A percentile compares a stretch with the other conserved stretches of the same genome.
phyloP scores from a whole-genome alignment of 1,140 invertebrate species.

The Drosophila dunni region DNA sequence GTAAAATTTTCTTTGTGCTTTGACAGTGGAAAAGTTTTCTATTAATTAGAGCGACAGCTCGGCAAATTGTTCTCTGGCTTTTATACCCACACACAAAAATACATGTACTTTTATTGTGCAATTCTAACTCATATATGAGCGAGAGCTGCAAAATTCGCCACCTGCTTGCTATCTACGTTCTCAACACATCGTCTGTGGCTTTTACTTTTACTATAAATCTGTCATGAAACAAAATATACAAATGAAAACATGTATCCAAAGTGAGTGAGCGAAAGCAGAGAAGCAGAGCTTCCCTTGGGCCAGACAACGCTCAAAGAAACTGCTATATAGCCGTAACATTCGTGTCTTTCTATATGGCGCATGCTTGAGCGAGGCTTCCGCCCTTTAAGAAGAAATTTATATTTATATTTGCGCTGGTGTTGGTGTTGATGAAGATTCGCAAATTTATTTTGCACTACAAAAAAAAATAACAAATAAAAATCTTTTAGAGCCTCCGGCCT shows the following conservation, averaged over 20 bases:
- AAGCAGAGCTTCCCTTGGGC: slow-evolving; percentile 14
- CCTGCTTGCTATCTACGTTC: slow-evolving; percentile 53
- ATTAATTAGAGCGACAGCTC: slow-evolving; percentile 71
- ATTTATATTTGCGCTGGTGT: slow-evolving; percentile 13
- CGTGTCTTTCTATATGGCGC: slow-evolving; percentile 33
- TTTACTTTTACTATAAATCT: slow-evolving; percentile 70
- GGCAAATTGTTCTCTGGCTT: slow-evolving; percentile 43
- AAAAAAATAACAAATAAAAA: slow-evolving; percentile 15
- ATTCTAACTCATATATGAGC: slow-evolving; percentile 16
- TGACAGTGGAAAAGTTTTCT: slow-evolving; percentile 68
- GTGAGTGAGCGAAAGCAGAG: background rate
- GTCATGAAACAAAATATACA: slow-evolving; percentile 52
- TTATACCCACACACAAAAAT: background rate
- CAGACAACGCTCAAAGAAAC: slow-evolving; percentile 48
- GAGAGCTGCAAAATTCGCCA: slow-evolving; percentile 60
- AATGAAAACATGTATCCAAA: background rate
- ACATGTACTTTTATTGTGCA: slow-evolving; percentile 2
- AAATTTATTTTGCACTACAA: slow-evolving; percentile 50
- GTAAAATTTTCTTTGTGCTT: slow-evolving; percentile 75
- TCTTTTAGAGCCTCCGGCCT: slow-evolving; percentile 32
- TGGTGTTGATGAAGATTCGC: slow-evolving; percentile 39
- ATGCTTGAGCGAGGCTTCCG: slow-evolving; percentile 11
- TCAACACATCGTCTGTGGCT: slow-evolving; percentile 56
- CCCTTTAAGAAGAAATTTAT: slow-evolving; percentile 28
- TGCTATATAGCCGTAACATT: slow-evolving; percentile 71